Base-by-base conservation (phyloP, 2,113 vertebrate species). In the Cyrtonyx montezumae region DNA sequence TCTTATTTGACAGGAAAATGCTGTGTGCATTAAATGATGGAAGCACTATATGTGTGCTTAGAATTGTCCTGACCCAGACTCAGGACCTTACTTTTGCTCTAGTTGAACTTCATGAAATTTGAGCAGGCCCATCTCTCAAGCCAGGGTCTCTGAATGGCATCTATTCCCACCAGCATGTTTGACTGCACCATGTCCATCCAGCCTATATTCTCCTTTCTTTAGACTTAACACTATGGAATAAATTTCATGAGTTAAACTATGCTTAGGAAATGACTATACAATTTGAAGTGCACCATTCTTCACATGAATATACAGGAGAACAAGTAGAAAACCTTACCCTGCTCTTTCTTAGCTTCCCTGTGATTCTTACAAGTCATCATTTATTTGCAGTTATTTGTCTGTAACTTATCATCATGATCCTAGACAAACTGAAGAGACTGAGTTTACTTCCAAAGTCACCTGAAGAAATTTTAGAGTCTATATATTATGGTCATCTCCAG, bases 391-490 rank as follows among this genome's bases (percentile, higher is more conserved):
- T 15, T 76, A 26, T 56, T 87, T 56, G 75, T 88, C 4, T 5
- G 9, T 46, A 43, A 6, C 8, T 73, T 76, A 79, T 58, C 20
- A 23, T 56, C 6, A 5, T 17, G 12, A 22, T 73, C 3, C 32
- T 48, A 34, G 9, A 45, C 3, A 45, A 88, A 85, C 28, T 4
- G 19, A 1, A 45, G 13, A 53, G 5, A 77, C 48, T 36, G 1
- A 73, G 73, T 79, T 77, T 62, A 30, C n/a, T 77, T 17, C 13
- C 53, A 59, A 65, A 68, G 32, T 17, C 14, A 23, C 6, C 4
- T 0, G 0, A 9, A 37, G 26, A 53, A 61, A 1, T 49, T n/a
- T 22, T 46, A 15, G 1, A 81, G 25, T 32, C 25, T 2, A 0
- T 12, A 25, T 45, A 15, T 43, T 55, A 45, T 9, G 0, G 1